Evolutionary conservation across 2,888 invertebrate genomes (phyloP), one percentile per base, ranked within the genome.

Genomic region (Nudaria mundana): DNA sequence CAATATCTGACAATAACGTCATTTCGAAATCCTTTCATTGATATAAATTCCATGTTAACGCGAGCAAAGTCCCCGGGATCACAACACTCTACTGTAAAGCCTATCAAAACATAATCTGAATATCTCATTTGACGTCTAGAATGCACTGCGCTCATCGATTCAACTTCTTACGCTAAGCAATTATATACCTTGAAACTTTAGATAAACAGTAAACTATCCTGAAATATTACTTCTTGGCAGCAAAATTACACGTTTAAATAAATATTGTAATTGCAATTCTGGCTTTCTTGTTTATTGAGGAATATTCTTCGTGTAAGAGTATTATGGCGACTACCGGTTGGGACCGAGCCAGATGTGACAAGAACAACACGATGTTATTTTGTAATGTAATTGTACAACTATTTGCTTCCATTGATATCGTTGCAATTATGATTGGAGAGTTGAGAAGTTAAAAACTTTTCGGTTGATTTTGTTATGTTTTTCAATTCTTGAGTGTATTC

Each of bases 51-150:
- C 55, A 45, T 44, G 28, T 56, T 69, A 71, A 76, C 52, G 29
- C 47, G 41, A 33, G 54, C 67, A 62, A 75, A 79, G 71, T 74
- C 79, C 71, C 49, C 45, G 52, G 66, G 69, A 79, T 81, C 83
- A 79, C 74, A 83, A 81, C 81, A 79, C 68, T 66, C 63, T 57
- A 64, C 71, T 52, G 67, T 65, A 66, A n/a, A 67, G 69, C 71
- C 74, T 72, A 80, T 81, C 81, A 82, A 77, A 82, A 83, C 76
- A 83, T 64, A 65, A 73, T 68, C 63, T 63, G 70, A 66, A 76
- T 80, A 73, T 71, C 63, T 63, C 62, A 67, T 70, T 69, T 62
- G 70, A 74, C 71, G 70, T 67, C 66, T 62, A 69, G 65, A 52
- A 55, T 53, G 43, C 48, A 35, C 10, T 45, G 40, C 44, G 51